phyloP scores from a whole-genome alignment of 2,113 vertebrate genomes.

The Anarhynchus alexandrinus region DNA sequence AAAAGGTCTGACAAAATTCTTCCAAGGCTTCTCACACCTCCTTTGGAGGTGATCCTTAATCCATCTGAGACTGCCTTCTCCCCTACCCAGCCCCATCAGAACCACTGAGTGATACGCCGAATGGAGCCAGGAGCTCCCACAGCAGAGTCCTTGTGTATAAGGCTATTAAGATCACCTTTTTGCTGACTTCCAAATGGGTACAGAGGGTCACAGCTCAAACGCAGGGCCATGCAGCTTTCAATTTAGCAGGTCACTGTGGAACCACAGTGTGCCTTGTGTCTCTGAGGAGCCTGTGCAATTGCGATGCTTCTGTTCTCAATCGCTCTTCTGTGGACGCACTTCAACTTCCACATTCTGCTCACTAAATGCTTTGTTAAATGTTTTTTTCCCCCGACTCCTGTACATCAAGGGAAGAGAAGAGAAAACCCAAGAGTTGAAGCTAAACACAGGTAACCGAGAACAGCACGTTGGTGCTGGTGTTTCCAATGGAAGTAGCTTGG shows the following conservation, averaged over 20 bases:
- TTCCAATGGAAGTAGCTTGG: not conserved
- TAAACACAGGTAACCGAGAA: not conserved
- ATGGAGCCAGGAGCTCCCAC: not conserved
- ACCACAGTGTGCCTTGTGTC: not conserved
- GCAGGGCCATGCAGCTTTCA: not conserved
- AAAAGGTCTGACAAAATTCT: not conserved
- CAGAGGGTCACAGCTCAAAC: not conserved
- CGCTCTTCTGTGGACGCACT: not conserved
- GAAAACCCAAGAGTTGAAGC: not conserved
- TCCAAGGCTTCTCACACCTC: not conserved
- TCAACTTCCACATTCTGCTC: not conserved
- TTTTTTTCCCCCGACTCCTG: not conserved
- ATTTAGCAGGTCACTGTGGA: not conserved
- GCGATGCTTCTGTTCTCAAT: not conserved
- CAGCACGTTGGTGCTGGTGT: fast-evolving
- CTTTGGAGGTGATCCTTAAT: not conserved
- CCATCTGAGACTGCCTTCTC: not conserved
- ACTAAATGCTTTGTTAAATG: not conserved
- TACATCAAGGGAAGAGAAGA: not conserved
- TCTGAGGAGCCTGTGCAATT: not conserved
- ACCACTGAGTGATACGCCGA: not conserved
- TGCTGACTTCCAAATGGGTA: not conserved
- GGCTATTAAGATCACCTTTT: not conserved
- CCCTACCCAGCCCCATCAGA: not conserved
- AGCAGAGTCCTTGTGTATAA: not conserved